A percentile compares a stretch with the other conserved stretches of the same genome.
Conservation (phyloP, 2,888 invertebrate species). For the Periphyllus acericola region DNA sequence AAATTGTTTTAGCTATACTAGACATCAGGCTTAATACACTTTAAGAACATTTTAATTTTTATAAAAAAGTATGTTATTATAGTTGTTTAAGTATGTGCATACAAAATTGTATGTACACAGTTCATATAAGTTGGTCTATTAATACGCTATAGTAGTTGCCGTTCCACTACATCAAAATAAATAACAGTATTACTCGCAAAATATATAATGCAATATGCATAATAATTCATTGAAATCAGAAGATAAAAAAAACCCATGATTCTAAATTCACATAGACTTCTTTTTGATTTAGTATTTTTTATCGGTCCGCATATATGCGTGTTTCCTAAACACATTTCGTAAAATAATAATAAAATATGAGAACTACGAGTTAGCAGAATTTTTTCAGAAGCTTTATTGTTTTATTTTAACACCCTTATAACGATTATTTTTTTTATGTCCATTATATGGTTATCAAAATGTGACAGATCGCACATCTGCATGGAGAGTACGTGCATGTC, state of each 20-base stretch:
- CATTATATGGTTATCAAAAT: slow-evolving; percentile 22
- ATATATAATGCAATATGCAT: neutral
- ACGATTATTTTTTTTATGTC: neutral
- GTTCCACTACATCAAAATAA: neutral
- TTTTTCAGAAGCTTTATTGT: slow-evolving; percentile 9
- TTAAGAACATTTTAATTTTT: neutral
- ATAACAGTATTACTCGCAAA: neutral
- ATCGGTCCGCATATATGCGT: neutral
- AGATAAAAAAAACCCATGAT: neutral
- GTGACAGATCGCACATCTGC: slow-evolving; percentile 6
- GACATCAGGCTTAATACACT: neutral
- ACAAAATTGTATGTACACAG: neutral
- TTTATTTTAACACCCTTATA: slow-evolving; percentile 25
- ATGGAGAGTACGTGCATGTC: neutral
- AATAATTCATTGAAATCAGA: neutral
- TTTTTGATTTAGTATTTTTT: neutral
- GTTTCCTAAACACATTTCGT: neutral
- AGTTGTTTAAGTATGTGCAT: neutral
- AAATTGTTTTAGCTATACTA: neutral
- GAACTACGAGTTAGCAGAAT: neutral
- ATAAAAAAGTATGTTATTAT: neutral
- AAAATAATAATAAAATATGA: neutral
- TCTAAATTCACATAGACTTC: slow-evolving; percentile 9
- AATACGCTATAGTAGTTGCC: neutral
- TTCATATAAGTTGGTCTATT: neutral